Percentiles rank a stretch among this genome's conserved stretches.
phyloP scores from a whole-genome alignment of 2,888 invertebrate species.

The Drosophila hawaiiensis region DNA sequence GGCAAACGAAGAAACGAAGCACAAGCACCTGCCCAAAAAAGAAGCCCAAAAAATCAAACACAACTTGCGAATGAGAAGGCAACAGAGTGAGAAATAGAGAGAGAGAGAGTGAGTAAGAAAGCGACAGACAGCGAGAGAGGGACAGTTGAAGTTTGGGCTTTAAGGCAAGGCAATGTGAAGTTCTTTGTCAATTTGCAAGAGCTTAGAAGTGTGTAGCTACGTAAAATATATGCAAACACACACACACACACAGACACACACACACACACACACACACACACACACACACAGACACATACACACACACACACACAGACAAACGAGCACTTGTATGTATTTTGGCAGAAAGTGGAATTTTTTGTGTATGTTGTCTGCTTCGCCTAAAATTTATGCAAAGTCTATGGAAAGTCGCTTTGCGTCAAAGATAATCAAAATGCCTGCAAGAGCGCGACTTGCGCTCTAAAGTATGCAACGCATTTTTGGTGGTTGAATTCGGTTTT shows the following conservation, averaged over 20 bases:
- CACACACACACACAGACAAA: conserved; percentile 11
- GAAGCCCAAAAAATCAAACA: conserved; percentile 72
- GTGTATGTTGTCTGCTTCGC: conserved; percentile 4
- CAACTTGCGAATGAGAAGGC: conserved; percentile 29
- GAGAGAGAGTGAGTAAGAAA: neutral
- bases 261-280: too few relatives aligned
- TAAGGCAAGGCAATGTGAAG: conserved; percentile 52
- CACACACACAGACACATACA: conserved; percentile 16
- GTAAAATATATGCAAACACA: conserved; percentile 58
- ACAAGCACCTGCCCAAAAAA: conserved; percentile 59
- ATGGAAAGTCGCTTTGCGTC: conserved; percentile 71
- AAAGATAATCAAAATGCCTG: conserved; percentile 69
- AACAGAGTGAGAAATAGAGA: neutral
- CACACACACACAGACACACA: conserved; percentile 3
- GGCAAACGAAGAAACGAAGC: conserved; percentile 55
- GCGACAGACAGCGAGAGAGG: neutral
- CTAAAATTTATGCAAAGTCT: conserved; percentile 79
- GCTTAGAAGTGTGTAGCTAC: conserved; percentile 73
- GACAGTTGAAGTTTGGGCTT: conserved; percentile 8
- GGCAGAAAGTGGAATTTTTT: conserved; percentile 41
- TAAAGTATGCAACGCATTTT: conserved; percentile 67
- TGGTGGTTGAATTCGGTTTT: conserved; percentile 61
- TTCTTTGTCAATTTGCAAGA: conserved; percentile 78
- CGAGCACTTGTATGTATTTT: conserved; percentile 34
- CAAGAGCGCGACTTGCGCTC: conserved; percentile 49